Conservation (phyloP, 2,888 invertebrate genomes). For the Anodontia alba region DNA sequence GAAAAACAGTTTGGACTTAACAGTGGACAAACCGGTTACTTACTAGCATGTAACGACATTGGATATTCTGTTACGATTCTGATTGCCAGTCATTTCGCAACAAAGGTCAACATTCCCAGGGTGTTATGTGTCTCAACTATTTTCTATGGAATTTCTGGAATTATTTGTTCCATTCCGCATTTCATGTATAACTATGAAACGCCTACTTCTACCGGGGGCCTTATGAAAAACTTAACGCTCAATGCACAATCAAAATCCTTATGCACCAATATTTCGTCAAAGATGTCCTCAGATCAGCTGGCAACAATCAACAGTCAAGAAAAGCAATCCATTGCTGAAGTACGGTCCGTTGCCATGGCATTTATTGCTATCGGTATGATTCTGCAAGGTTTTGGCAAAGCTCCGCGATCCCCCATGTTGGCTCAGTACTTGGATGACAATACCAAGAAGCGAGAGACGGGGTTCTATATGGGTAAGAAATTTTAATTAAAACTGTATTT, state of each 20-base stretch:
- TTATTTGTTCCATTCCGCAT: conserved; percentile 63
- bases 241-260: not conserved
- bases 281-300: not conserved
- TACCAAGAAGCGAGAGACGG: conserved; percentile 51
- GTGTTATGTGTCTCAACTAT: conserved; percentile 48
- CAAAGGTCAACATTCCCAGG: conserved; percentile 59
- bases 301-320: not conserved
- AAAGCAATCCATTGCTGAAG: conserved; percentile 17
- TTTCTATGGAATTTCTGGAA: conserved; percentile 60
- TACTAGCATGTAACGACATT: conserved; percentile 75
- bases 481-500: no score
- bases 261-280: not conserved
- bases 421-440: conserved; percentile 64
- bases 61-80: conserved; percentile 65
- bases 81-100: conserved; percentile 53
- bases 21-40: conserved; percentile 70
- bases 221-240: not conserved
- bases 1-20: conserved; percentile 72
- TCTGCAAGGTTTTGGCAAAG: conserved; percentile 64
- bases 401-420: conserved; percentile 57
- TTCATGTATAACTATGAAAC: conserved; percentile 31
- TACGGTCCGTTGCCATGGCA: conserved; percentile 40
- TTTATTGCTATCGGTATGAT: conserved; percentile 63
- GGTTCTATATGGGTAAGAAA: conserved; percentile 61
- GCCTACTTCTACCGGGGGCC: not conserved